phyloP scores from a whole-genome alignment of 2,113 vertebrate genomes.

The Rhegmatorhina hoffmannsi region DNA sequence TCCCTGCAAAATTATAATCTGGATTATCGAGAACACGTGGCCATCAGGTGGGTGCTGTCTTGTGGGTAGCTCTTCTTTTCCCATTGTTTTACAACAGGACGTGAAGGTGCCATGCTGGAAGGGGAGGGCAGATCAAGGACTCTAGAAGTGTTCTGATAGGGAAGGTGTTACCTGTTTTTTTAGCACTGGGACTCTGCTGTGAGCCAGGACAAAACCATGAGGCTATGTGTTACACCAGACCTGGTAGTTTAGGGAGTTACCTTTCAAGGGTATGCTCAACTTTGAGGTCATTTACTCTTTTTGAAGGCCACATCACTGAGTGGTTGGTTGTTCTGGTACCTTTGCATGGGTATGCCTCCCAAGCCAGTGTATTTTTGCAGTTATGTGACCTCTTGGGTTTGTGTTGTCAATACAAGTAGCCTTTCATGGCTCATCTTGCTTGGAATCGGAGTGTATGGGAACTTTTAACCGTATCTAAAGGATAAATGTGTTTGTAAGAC shows the following conservation, averaged over 20 bases:
- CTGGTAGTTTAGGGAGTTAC: background rate
- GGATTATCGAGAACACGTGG: slow-evolving; percentile 82
- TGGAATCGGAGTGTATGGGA: background rate
- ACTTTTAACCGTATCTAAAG: background rate
- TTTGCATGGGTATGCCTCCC: fast-evolving
- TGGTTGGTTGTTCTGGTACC: background rate
- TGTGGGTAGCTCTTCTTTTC: background rate
- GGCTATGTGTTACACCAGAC: background rate
- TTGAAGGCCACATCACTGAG: background rate
- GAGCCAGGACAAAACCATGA: fast-evolving
- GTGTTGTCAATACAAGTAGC: background rate
- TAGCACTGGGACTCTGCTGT: background rate
- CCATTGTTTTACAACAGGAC: fast-evolving
- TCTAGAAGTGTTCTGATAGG: background rate
- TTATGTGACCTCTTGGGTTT: background rate
- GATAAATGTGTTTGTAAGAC: background rate
- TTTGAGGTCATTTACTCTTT: background rate
- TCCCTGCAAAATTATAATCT: slow-evolving; percentile 86
- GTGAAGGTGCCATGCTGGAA: fast-evolving
- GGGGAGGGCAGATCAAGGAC: background rate
- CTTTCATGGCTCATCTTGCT: background rate
- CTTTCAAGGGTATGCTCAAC: background rate
- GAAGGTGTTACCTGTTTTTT: fast-evolving
- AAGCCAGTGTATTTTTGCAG: background rate
- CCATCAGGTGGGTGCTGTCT: slow-evolving; percentile 81